Base-by-base conservation (phyloP, 1,140 invertebrate species). In the Drosophila novamexicana region DNA sequence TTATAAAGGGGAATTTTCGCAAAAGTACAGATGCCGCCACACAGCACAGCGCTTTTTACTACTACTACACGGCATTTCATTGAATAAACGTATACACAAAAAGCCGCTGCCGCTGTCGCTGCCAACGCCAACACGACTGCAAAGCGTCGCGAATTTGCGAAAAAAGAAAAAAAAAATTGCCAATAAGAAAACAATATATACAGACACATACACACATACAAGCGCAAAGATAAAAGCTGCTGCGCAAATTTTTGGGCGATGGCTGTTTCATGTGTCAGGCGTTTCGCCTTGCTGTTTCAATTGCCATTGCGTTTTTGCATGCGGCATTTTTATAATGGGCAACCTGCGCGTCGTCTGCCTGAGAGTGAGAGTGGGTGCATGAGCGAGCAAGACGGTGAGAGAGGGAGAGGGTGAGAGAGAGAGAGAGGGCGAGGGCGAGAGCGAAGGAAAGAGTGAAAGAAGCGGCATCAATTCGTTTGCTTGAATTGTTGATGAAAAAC, bases 161-260 rank as follows among this genome's bases (percentile, higher is more conserved):
- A 53, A 59, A 45, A 7, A 49, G 62, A 59, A 59, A 59, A 53
- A 59, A 45, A 7, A 49, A 62, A 59, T 54, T 61, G 44, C 50
- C 67, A 75, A 75, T 64, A 84, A 84, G 73, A 79, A 78, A 66
- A 77, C 59, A 56, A 79, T 73, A 63, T 37, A 75, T 59, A 70
- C 36, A 66, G 52, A 69, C 52, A 66, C 37, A 58, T 52, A 59
- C 50, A 68, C 58, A 72, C 47, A 72, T 39, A 64, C 45, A 77
- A 54, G 34, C n/a, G 32, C 39, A 57, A 70, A 70, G 80, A 71
- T 89, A 77, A 73, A 88, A 88, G 82, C 84, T 88, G 84, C 80
- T 88, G 84, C 84, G 84, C 84, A 88, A 88, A 88, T 89, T 89
- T 86, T 88, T 84, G 84, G 84, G 83, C 83, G 84, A 88, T 88